Evolutionary conservation across 1,140 invertebrate species (phyloP), one percentile per base, ranked within the genome.

Genomic region (Drosophila bifasciata): DNA sequence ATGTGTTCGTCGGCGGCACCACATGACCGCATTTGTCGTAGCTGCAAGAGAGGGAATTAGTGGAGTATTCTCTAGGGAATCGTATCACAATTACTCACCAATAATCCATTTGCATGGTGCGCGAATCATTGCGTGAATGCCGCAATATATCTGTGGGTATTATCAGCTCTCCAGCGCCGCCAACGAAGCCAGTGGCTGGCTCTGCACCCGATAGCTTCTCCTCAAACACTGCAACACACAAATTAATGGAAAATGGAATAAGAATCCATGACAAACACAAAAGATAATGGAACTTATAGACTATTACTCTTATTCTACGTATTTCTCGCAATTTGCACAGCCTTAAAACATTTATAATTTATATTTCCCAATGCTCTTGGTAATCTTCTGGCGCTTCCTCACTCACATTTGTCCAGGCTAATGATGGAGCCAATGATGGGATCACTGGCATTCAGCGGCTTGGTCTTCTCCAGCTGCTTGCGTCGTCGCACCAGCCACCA

Each of bases 401-500:
- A 92, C 94, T 94, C 92, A 96, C 96, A 89, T 94, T 97, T 97
- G 92, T 97, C 96, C 70, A 97, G 93, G 79, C 96, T 97, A 73
- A 97, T 96, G 58, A 97, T 97, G 39, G 96, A 97, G 21, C 96
- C 96, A 44, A 93, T 92, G 41, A 97, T 94, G 50, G 97, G 94
- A 91, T 96, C 96, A 71, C 95, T 95, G 11, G 96, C 94, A 57
- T 95, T 96, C 13, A 97, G 92, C 5, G 94, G 94, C 60, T 95
- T 93, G 70, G 93, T 93, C 56, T 96, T 95, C 78, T 96, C 95
- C 17, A 96, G 92, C 73, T 96, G 94, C 85, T 94, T 95, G 83
- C 95, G 94, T 80, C 95, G 93, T 56, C 96, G 94, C 15, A 98
- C 95, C 8, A 96, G 92, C 94, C 96, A 96, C 96, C 96, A 98